Base-by-base conservation (phyloP, 2,888 invertebrate genomes). In the Pseudococcus viburni region DNA sequence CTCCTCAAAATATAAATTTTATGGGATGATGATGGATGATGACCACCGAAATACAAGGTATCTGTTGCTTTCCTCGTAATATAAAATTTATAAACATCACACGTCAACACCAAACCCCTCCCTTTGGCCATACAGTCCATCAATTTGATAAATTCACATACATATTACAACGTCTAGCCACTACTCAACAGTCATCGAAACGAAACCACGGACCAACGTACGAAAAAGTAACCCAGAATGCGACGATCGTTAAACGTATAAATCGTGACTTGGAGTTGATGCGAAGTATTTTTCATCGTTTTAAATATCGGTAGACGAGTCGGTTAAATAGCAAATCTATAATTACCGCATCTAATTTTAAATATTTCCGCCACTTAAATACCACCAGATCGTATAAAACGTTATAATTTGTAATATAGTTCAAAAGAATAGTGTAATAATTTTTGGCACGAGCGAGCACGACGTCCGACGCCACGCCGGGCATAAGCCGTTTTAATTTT, bases 261-360 rank as follows among this genome's bases (percentile, higher is more conserved):
- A 73, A 73, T 73, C 73, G 73, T 73, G 73, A 73, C 73, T 73
- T 73, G 73, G 73, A 73, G 12, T 33, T 4, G 73, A 73, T 33
- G 39, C 73, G 26, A 39, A 39, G 33, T 33, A 73, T 73, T 73
- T 73, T 17, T 64, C 64, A 64, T 64, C 73, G 73, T 73, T 73
- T 73, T 33, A 73, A 73, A 73, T 73, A 73, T 73, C 73, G 39
- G 26, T 73, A 73, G 33, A 73, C 73, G 64, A 64, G 22, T 64
- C 64, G 73, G 73, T 73, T 73, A 73, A 73, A 73, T 73, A 39
- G 73, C 33, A 73, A 73, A 73, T 73, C 73, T 83, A 83, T 83
- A 83, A 83, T 83, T 83, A 83, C 46, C 80, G 80, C 33, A 46
- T 83, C 80, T 83, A 83, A 83, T 83, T 83, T 83, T 83, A 83